Conservation (phyloP, 2,113 vertebrate genomes). For the Phalacrocorax aristotelis region DNA sequence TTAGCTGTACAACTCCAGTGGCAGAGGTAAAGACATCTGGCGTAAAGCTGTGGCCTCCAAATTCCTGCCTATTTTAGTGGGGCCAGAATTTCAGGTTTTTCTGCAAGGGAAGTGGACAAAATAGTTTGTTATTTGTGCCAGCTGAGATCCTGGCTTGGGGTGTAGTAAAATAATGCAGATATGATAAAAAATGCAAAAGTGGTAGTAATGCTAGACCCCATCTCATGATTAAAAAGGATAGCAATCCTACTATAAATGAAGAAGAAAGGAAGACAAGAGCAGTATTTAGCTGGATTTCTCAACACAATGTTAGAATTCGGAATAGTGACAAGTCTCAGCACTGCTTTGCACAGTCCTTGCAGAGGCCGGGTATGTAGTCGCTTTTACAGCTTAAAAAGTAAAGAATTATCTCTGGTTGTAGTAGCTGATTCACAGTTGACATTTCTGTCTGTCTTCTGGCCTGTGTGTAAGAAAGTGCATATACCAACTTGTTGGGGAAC, state of each 20-base stretch:
- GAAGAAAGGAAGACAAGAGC: background rate
- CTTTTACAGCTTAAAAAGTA: background rate
- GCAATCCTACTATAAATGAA: background rate
- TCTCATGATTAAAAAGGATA: background rate
- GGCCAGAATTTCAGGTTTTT: background rate
- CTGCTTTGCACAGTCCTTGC: background rate
- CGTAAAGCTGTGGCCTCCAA: background rate
- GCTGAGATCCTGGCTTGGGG: background rate
- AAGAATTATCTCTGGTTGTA: background rate
- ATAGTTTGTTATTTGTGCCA: background rate
- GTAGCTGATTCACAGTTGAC: background rate
- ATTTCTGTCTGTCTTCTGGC: conserved; percentile 4
- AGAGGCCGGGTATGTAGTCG: background rate
- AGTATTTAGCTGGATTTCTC: background rate
- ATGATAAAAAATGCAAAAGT: background rate
- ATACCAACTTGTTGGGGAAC: background rate
- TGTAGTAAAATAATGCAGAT: background rate
- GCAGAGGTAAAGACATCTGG: background rate
- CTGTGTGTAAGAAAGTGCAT: background rate
- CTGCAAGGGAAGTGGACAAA: background rate
- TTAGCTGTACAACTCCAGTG: background rate
- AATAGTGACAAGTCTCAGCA: background rate
- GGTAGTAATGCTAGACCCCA: background rate
- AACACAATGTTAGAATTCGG: background rate
- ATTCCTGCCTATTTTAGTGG: background rate